Base-by-base conservation (phyloP, 2,797 vertebrate species). In the Trachurus trachurus region DNA sequence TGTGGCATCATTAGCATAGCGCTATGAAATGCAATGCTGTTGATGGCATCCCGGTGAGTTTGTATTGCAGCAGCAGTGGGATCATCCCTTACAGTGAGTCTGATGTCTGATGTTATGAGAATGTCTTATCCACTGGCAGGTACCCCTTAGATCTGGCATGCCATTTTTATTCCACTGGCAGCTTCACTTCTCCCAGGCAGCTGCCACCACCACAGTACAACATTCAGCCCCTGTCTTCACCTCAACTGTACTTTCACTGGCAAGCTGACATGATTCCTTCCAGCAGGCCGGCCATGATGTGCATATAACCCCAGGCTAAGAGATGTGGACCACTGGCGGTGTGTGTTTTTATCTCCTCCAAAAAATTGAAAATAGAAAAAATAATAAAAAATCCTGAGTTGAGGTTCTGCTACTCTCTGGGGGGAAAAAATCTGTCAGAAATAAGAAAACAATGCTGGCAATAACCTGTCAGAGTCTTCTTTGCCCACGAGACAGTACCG, bases 161-260 rank as follows among this genome's bases (percentile, higher is more conserved):
- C 13, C 22, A 29, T 68, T 64, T 50, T 76, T 68, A 82, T 84
- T 86, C 71, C 66, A 57, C 63, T 79, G 66, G 75, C 74, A 68
- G 72, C 76, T 62, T 71, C 59, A 22, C 74, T 74, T 73, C 69
- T 74, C 77, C n/a, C 61, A 71, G 34, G 50, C 76, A 59, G 39
- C 69, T 73, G 59, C 64, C 74, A 53, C 53, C 62, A 71, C 66
- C 13, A n/a, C 56, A 49, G 39, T 65, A 82, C 80, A 53, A 62
- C 74, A 65, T 52, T 63, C 58, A 19, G 39, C 76, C 82, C 26
- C 78, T 87, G 84, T 90, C 90, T 90, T 71, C 80, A 69, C 70
- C 78, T 87, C 68, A 75, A 66, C 69, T 75, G 63, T 66, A 42
- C 56, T 65, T 77, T 54, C 40, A 56, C 45, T 44, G 63, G 76